phyloP scores from a whole-genome alignment of 2,797 vertebrate genomes.

The Mormyrus proboscirostris region DNA sequence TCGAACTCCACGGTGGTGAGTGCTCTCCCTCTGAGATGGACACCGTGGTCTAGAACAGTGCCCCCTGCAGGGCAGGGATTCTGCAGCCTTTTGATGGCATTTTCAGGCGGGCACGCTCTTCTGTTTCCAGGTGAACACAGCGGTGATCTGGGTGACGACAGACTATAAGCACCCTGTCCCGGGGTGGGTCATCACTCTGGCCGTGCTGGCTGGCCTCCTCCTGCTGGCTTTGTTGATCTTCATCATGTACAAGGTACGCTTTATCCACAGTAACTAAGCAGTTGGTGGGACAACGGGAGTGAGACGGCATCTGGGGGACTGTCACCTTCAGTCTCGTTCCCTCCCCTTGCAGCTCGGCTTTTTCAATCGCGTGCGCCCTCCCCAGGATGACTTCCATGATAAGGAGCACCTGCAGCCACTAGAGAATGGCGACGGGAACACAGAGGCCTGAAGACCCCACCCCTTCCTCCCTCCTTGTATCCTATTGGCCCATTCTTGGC shows the following conservation, averaged over 20 bases:
- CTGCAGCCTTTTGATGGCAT: not conserved
- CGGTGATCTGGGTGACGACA: conserved; percentile 80
- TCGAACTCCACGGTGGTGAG: conserved; percentile 71
- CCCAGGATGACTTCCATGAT: conserved; percentile 83
- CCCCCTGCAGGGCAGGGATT: not conserved
- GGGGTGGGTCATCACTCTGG: conserved; percentile 87
- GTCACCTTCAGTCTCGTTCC: not conserved
- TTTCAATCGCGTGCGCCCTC: conserved; percentile 93
- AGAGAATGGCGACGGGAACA: conserved; percentile 84
- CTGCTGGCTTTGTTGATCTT: conserved; percentile 85
- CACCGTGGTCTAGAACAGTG: not conserved
- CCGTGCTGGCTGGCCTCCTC: conserved; percentile 82
- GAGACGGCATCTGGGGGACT: not conserved
- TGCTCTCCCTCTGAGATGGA: not conserved
- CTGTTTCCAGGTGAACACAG: conserved; percentile 70
- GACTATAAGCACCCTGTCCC: conserved; percentile 70
- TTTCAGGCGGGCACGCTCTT: not conserved
- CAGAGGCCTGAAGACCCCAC: conserved; percentile 69
- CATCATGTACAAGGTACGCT: conserved; percentile 97
- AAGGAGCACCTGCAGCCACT: conserved; percentile 92
- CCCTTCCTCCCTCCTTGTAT: conserved; percentile 24
- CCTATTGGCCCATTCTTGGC: not conserved
- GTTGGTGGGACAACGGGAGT: not conserved
- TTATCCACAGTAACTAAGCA: not conserved
- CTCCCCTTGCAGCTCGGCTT: conserved; percentile 78